Evolutionary conservation across 1,140 invertebrate genomes (phyloP), one percentile per base, ranked within the genome.

Genomic region (Eubasilissa regina): DNA sequence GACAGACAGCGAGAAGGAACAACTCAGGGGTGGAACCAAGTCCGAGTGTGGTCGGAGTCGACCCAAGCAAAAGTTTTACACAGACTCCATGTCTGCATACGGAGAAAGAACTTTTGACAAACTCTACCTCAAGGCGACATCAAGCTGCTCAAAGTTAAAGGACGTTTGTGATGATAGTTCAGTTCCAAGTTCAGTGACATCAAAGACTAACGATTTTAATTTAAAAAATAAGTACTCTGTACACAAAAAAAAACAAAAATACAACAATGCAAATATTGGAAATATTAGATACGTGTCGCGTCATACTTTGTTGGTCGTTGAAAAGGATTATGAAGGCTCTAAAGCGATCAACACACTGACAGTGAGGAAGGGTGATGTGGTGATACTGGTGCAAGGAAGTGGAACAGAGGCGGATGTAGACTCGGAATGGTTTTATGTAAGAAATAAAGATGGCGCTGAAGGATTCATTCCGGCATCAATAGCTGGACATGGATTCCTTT

Each of bases 391-490:
- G 17, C 89, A 91, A 82, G 89, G 89, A 64, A 85, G 86, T 12
- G 87, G 87, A 43, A 85, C 85, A 25, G 90, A 90, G 80, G 77
- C 85, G 13, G 86, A 89, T 76, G 87, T 88, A 35, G 87, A 88
- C 68, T 84, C 85, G 6, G 92, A 93, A 64, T 95, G 94, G 94
- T 95, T 94, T 85, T 95, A 92, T 87, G 92, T 95, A 0, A 89
- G 90, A 83, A 92, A 92, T 58, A 90, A 89, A 73, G 92, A 94
- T 80, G 94, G 93, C 0, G 89, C 85, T 58, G 93, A 94, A 83
- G 94, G 94, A 53, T 94, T 94, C 77, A 95, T 95, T 78, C 94
- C 94, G 1, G 93, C 94, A n/a, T 90, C 90, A 17, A 90, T 95
- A 25, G 93, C 93, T 56, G 93, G 93, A 12, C 92, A 95, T 86